phyloP scores from a whole-genome alignment of 2,888 invertebrate species.

The Coremacera marginata region DNA sequence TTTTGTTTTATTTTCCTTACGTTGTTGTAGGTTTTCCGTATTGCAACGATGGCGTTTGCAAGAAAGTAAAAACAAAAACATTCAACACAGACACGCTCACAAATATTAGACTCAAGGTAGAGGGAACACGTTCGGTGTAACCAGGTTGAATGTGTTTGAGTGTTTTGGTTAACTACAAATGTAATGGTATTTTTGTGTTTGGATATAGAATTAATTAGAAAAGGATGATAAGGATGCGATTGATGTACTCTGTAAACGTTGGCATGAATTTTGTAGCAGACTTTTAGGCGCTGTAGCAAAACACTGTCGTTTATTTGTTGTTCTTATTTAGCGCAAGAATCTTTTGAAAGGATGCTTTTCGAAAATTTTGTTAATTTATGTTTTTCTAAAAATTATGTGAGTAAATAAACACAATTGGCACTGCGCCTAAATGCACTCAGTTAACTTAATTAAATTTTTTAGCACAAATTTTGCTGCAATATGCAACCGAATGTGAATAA shows the following conservation, averaged over 20 bases:
- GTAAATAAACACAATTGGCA: neutral
- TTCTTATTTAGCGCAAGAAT: neutral
- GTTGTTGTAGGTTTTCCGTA: conserved; percentile 30
- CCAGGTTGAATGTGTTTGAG: neutral
- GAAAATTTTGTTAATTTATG: neutral
- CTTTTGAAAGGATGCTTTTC: neutral
- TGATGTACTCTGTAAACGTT: neutral
- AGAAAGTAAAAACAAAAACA: conserved; percentile 13
- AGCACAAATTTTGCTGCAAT: neutral
- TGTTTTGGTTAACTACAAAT: neutral
- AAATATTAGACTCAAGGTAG: neutral
- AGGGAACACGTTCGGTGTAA: conserved; percentile 1
- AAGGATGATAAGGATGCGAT: conserved; percentile 16
- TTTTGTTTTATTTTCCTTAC: conserved; percentile 30
- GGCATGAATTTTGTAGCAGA: conserved; percentile 30
- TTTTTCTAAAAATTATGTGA: too few species aligned
- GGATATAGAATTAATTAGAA: neutral
- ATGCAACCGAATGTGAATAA: neutral
- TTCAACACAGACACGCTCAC: conserved; percentile 18
- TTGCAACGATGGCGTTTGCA: conserved; percentile 4
- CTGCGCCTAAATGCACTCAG: neutral
- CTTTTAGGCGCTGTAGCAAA: conserved; percentile 41
- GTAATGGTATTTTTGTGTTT: conserved; percentile 8
- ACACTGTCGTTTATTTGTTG: neutral
- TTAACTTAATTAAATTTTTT: neutral